Base-by-base conservation (phyloP, 2,888 invertebrate genomes). In the Scrobipalpa costella region DNA sequence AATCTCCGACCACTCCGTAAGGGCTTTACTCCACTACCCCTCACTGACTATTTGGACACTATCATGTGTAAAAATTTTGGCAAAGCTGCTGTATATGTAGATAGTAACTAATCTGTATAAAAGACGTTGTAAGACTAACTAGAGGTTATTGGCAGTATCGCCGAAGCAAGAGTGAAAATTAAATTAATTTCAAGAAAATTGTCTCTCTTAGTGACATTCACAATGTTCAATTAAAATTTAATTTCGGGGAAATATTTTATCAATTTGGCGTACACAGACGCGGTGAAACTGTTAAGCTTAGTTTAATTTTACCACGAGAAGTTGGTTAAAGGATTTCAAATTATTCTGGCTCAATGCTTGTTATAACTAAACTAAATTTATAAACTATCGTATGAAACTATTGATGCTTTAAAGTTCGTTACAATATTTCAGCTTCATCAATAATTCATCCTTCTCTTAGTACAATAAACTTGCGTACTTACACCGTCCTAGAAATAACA, bases 111-210 rank as follows among this genome's bases (percentile, higher is more conserved):
- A 44, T 15, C 44, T 44, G 15, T 27, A n/a, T n/a, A 15, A 44
- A 15, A n/a, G 5, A 5, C 44, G n/a, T 44, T 44, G 3, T 44
- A 44, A 44, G 44, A n/a, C 44, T 44, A 15, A n/a, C 44, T 44
- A 15, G 44, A 15, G 44, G 44, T 44, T 44, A 44, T 44, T 44
- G 44, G 44, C 44, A 44, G 44, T 15, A 44, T n/a, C 15, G 15
- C n/a, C n/a, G n/a, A 44, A 27, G 27, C 5, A 44, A 44, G n/a
- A 44, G n/a, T 3, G 44, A 44, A 44, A 44, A 44, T 44, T 44
- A 44, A 44, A n/a, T 44, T 44, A 44, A 44, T 44, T 44, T 44
- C 44, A n/a, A 44, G 44, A 44, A 44, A 44, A 44, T 44, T 44
- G 44, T 44, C 44, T 44, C n/a, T n/a, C 44, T 44, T 5, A 27